Percentiles rank a stretch among this genome's conserved stretches.
phyloP scores from a whole-genome alignment of 2,113 vertebrate species.

The Megaceryle torquata region DNA sequence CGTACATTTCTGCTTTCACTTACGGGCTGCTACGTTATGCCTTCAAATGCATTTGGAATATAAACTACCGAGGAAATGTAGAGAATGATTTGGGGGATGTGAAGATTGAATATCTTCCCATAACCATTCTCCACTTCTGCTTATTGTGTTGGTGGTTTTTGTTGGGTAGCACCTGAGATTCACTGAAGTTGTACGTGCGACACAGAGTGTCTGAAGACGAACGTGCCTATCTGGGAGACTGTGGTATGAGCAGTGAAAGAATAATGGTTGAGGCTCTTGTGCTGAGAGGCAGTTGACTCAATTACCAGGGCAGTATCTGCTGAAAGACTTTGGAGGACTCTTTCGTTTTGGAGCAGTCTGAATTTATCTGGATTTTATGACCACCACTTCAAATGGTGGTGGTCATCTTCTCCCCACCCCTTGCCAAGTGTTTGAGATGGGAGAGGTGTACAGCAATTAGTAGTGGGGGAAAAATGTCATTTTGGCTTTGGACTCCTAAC shows the following conservation, averaged over 20 bases:
- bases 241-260: not conserved
- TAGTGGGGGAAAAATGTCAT: not conserved
- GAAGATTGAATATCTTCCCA: not conserved
- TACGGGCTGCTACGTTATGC: not conserved
- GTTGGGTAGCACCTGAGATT: not conserved
- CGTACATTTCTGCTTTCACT: not conserved
- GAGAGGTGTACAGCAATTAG: not conserved
- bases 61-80: not conserved
- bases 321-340: not conserved
- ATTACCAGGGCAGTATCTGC: not conserved
- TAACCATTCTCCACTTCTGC: not conserved
- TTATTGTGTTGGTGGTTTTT: not conserved
- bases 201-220: not conserved
- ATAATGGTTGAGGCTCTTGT: rapidly evolving
- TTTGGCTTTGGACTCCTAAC: not conserved
- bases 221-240: not conserved
- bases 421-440: not conserved
- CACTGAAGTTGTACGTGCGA: not conserved
- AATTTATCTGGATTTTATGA: rapidly evolving
- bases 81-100: not conserved
- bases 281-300: not conserved
- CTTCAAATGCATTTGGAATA: not conserved
- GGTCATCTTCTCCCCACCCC: not conserved
- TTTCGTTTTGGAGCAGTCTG: not conserved
- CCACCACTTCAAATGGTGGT: not conserved